Base-by-base conservation (phyloP, 1,140 invertebrate species). In the Eriocheir sinensis region DNA sequence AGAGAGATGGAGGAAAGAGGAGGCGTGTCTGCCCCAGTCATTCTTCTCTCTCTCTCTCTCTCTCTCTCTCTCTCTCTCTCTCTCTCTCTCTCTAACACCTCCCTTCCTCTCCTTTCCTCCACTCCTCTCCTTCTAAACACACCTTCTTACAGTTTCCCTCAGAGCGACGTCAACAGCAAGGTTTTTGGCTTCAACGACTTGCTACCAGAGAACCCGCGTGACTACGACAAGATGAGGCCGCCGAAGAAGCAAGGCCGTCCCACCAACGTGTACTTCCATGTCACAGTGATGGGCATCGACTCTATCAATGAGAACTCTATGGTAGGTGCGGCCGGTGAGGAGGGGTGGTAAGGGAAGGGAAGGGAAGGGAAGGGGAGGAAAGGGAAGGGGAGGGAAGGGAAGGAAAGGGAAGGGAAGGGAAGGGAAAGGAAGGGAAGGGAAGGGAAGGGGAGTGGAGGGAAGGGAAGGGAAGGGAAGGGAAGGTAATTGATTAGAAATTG, bases 271-370 rank as follows among this genome's bases (percentile, higher is more conserved):
- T 93, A 93, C 38, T 96, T 96, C 95, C 96, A 96, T 93, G 96
- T 96, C 0, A 96, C 96, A 15, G 96, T 96, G n/a, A 96, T 96
- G 95, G 96, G 96, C 15, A 89, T 96, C 17, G 96, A 96, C 95
- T 96, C 96, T 27, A 96, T 96, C 60, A 96, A 96, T 81, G 96
- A 96, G 95, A 96, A 96, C 38, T 96, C 96, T 79, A 96, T 96
- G 96, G 96, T 96, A 96, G 96, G 95, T 34, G 86, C n/a, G 88
- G 48, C 38, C 41, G 88, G 48, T 38, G 30, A 40, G 38, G 36
- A 89, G 86, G 38, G 86, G 38, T 17, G 38, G 27, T 4, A 36
- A 83, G 80, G 27, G 80, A 27, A 36, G 40, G 34, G 36, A 21
- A 8, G 85, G 40, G 85, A 88, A 34, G 36, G 85, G 36, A 34